Conservation (phyloP, 2,797 vertebrate species). For the Myotis myotis region DNA sequence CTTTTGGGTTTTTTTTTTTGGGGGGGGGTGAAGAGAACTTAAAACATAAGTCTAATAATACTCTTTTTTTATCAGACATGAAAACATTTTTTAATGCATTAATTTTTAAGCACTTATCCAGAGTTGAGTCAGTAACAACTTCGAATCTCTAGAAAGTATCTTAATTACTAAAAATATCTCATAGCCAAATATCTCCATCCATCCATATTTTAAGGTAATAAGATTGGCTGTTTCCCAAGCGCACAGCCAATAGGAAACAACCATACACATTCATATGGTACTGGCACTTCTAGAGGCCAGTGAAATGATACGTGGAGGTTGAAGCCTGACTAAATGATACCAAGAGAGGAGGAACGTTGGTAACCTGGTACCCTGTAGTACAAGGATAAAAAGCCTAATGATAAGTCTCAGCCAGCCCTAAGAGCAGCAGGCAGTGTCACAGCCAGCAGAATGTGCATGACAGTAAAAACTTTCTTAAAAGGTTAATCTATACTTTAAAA, state of each 20-base stretch:
- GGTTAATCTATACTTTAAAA: neutral
- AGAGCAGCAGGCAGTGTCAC: neutral
- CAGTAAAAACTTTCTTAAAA: neutral
- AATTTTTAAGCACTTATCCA: neutral
- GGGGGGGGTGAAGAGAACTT: no score
- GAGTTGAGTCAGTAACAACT: neutral
- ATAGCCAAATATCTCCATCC: neutral
- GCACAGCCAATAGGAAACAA: neutral
- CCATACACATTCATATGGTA: neutral
- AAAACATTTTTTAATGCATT: neutral
- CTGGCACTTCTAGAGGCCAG: no score
- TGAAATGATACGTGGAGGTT: neutral
- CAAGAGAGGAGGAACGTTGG: neutral
- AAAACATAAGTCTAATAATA: no score
- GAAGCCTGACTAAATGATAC: neutral
- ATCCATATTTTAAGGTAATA: neutral
- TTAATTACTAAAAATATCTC: neutral
- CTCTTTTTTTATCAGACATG: neutral
- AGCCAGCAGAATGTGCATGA: neutral
- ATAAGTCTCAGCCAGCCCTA: neutral
- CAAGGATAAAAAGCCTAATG: neutral
- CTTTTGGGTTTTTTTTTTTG: neutral
- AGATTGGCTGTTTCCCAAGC: neutral
- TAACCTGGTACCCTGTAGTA: neutral
- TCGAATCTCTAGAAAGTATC: neutral